These are phyloP conservation scores for Thysanoteuthis rhombus DNA, from an alignment of 2,888 invertebrate genomes.

Conservation along the genomic window DNA sequence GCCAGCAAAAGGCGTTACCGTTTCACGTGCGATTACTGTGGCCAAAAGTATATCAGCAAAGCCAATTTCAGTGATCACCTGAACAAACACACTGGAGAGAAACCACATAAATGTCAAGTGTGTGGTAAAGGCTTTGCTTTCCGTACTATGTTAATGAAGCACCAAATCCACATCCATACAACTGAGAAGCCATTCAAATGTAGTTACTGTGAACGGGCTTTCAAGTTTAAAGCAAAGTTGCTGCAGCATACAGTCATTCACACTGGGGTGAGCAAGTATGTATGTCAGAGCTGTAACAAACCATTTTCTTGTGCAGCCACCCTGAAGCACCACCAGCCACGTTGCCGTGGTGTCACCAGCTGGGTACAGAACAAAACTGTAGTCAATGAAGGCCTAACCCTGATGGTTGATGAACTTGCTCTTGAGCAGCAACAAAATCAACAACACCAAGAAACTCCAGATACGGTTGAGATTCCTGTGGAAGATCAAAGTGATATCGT, in stretches of 20 bases:
- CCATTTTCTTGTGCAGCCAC: slow-evolving; percentile 43
- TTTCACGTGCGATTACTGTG: slow-evolving; percentile 49
- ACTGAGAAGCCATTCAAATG: slow-evolving; percentile 49
- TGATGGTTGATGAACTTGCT: slow-evolving; percentile 15
- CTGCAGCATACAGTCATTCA: slow-evolving; percentile 49
- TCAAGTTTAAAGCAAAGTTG: slow-evolving; percentile 48
- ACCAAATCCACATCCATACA: slow-evolving; percentile 49
- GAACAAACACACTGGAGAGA: slow-evolving; percentile 55
- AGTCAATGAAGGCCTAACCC: slow-evolving; percentile 19
- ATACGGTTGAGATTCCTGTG: slow-evolving; percentile 22
- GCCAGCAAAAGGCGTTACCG: slow-evolving; percentile 44
- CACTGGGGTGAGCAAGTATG: slow-evolving; percentile 46
- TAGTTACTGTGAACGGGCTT: slow-evolving; percentile 47
- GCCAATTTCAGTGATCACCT: slow-evolving; percentile 50
- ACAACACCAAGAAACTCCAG: slow-evolving; percentile 19
- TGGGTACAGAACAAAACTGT: slow-evolving; percentile 1
- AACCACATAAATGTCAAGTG: slow-evolving; percentile 49
- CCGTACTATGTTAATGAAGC: slow-evolving; percentile 49
- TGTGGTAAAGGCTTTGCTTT: slow-evolving; percentile 50
- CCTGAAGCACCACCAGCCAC: slow-evolving; percentile 44
- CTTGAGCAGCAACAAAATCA: background rate
- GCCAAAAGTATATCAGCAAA: slow-evolving; percentile 44
- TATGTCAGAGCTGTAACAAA: slow-evolving; percentile 44
- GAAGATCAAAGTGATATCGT: slow-evolving; percentile 20
- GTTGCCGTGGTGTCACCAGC: slow-evolving; percentile 41